Base-by-base conservation (phyloP, 2,888 invertebrate species). In the Therioaphis trifolii region DNA sequence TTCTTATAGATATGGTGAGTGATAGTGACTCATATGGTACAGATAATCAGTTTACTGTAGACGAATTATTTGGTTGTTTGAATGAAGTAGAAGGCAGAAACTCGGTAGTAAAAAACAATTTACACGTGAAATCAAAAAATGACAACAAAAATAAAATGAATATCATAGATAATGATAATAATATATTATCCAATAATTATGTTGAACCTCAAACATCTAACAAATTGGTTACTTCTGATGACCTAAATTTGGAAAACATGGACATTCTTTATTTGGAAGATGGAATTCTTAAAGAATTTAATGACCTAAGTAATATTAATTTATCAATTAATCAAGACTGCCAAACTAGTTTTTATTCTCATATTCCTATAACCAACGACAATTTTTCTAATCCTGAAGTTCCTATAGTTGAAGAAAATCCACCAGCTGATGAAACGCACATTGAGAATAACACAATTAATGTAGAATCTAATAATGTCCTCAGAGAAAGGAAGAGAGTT, bases 321-420 rank as follows among this genome's bases (percentile, higher is more conserved):
- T 35, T 66, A 66, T 66, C 35, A 35, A 66, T 66, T 35, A 35
- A 63, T 35, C 63, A 66, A 66, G 35, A 63, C 63, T 63, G 35
- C 35, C 63, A 63, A 63, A 63, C 35, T 63, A 63, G 63, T 63
- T 18, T 43, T 18, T 29, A 63, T 18, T 29, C 63, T 63, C 63
- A 63, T 63, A 63, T 63, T 63, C 15, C 63, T 63, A 29, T 63
- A 63, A 29, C 61, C 61, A 29, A 63, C 29, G 29, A 63, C 29
- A 63, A 63, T 15, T 29, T 63, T 61, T 63, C 61, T 63, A 63
- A 63, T 29, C 29, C 63, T 18, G 63, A 35, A 29, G 63, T 29
- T 63, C 63, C 63, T 29, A 29, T 63, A 63, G 29, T 63, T 63
- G 63, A 63, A 63, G 63, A 63, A 63, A 63, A 63, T 63, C 35